Percentiles rank a stretch among this genome's conserved stretches.
Conservation (phyloP, 2,113 vertebrate genomes). For the Rhagologus leucostigma region DNA sequence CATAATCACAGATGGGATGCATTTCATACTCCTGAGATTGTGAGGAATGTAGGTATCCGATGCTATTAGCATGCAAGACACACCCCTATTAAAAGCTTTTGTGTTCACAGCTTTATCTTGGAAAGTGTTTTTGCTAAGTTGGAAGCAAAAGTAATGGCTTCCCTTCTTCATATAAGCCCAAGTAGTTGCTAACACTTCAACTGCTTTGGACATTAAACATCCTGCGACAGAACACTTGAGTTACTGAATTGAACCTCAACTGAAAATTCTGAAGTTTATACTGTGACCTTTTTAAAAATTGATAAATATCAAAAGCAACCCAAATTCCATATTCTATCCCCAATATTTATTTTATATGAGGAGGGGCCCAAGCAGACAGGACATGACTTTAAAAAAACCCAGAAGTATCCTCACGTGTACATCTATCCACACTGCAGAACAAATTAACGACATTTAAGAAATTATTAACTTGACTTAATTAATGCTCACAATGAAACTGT, state of each 20-base stretch:
- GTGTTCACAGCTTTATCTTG: neutral
- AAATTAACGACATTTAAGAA: neutral
- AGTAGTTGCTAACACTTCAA: neutral
- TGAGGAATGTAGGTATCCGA: neutral
- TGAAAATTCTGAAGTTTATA: neutral
- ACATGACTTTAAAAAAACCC: neutral
- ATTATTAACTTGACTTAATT: neutral
- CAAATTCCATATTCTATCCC: neutral
- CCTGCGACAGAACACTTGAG: rapidly evolving
- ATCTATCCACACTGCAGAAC: neutral
- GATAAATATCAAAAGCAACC: neutral
- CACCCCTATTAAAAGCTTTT: neutral
- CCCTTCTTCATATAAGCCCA: neutral
- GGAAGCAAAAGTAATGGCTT: neutral
- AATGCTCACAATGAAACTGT: neutral
- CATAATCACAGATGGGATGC: neutral
- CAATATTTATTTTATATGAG: neutral
- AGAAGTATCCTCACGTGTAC: neutral
- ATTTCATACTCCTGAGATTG: neutral
- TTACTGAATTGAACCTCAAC: rapidly evolving
- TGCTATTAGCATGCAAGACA: neutral
- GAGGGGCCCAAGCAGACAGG: neutral
- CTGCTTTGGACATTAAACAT: neutral
- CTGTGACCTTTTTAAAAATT: rapidly evolving
- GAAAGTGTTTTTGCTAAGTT: neutral